Conservation (phyloP, 2,797 vertebrate genomes). For the Propithecus deckenii region DNA sequence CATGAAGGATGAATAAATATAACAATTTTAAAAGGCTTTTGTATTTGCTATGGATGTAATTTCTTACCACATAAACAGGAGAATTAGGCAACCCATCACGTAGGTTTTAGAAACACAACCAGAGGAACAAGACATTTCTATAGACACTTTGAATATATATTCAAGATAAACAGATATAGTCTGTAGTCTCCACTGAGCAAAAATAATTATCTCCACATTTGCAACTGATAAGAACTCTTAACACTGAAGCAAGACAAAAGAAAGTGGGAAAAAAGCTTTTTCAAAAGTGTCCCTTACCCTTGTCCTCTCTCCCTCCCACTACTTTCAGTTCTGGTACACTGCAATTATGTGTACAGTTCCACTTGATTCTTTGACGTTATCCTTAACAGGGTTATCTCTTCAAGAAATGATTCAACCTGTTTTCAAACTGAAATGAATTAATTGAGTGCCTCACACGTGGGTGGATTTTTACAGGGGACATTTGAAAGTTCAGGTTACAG, state of each 20-base stretch:
- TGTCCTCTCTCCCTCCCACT: neutral
- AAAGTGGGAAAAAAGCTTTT: neutral
- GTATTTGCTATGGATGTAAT: neutral
- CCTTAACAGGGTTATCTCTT: neutral
- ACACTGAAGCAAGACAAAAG: neutral
- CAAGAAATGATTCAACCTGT: neutral
- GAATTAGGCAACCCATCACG: neutral
- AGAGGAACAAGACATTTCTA: neutral
- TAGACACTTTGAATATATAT: neutral
- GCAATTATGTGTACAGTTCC: neutral
- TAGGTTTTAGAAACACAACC: neutral
- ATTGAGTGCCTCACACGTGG: neutral
- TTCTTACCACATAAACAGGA: neutral
- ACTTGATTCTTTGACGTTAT: neutral
- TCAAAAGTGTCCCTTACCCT: neutral
- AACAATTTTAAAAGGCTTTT: neutral
- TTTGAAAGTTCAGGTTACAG: neutral
- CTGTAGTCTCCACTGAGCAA: neutral
- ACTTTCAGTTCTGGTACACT: neutral
- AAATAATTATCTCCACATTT: slow-evolving; percentile 10
- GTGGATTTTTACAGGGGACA: neutral
- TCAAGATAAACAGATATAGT: slow-evolving; percentile 10
- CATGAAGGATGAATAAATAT: neutral
- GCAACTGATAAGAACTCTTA: slow-evolving; percentile 1
- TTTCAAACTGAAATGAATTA: neutral